These are phyloP conservation scores for Cylloceria caligata DNA, from an alignment of 2,888 invertebrate species.

Conservation along the genomic window DNA sequence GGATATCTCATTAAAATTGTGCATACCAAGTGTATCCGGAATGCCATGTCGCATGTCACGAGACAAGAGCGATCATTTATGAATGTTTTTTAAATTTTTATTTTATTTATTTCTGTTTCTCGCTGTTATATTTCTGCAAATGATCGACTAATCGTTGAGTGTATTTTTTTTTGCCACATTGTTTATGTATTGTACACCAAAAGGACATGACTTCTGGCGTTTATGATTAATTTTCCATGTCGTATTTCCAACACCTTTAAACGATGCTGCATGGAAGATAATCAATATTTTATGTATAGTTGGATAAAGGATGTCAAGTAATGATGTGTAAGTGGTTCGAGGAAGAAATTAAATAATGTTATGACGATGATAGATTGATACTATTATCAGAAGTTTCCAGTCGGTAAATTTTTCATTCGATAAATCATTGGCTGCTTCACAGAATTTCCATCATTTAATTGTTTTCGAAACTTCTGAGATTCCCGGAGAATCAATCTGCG, in stretches of 20 bases:
- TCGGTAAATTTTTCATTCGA: neutral
- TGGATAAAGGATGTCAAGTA: neutral
- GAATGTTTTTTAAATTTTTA: neutral
- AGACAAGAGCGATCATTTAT: neutral
- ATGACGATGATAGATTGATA: neutral
- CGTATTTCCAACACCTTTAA: too few species aligned
- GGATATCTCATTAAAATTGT: neutral
- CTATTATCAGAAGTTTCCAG: conserved; percentile 22
- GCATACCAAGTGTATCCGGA: neutral
- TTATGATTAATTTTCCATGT: too few species aligned
- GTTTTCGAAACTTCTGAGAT: conserved; percentile 1
- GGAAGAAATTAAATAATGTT: conserved; percentile 10
- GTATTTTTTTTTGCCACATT: neutral
- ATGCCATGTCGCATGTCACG: neutral
- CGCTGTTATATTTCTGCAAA: neutral
- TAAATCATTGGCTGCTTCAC: conserved; percentile 12
- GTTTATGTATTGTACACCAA: neutral
- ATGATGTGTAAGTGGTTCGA: neutral
- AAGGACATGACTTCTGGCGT: neutral
- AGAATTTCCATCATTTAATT: neutral
- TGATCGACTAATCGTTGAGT: neutral
- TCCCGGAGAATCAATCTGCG: neutral
- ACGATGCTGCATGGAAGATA: too few species aligned
- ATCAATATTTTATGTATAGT: neutral
- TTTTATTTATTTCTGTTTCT: neutral